Evolutionary conservation across 2,888 invertebrate genomes (phyloP).

Genomic region (Anoncus sp.): DNA sequence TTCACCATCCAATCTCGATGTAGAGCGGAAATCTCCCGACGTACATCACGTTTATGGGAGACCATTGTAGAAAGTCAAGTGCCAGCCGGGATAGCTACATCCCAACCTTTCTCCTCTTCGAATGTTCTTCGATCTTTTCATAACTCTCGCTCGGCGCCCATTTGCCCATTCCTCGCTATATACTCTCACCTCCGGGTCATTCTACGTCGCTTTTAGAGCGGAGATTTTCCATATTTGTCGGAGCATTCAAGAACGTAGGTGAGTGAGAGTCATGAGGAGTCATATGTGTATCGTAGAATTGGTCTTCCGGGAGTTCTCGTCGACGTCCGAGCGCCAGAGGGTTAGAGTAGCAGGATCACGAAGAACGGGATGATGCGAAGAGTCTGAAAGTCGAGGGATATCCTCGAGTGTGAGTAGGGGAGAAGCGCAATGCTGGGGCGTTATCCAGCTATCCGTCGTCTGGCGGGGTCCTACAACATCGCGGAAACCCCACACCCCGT

Average conservation of each 20-base stretch:
- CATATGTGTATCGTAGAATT: constrained; percentile 76
- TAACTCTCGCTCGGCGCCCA: constrained; percentile 15
- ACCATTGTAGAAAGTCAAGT: constrained; percentile 70
- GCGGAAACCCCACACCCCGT: constrained; percentile 36
- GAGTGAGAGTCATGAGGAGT: constrained; percentile 54
- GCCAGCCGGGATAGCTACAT: constrained; percentile 41
- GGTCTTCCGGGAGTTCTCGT: constrained; percentile 74
- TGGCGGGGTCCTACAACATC: neutral
- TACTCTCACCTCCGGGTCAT: constrained; percentile 77
- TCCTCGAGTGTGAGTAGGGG: constrained; percentile 21
- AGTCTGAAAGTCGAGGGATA: constrained; percentile 8
- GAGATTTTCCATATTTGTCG: constrained; percentile 78
- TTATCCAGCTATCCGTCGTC: constrained; percentile 23
- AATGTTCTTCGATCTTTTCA: constrained; percentile 31
- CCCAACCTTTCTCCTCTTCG: constrained; percentile 57
- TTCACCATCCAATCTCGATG: constrained; percentile 71
- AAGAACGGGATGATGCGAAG: constrained; percentile 4
- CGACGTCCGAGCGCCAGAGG: constrained; percentile 18
- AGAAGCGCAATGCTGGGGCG: neutral
- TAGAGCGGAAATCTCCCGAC: constrained; percentile 69
- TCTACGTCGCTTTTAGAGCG: constrained; percentile 77
- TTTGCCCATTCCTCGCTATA: constrained; percentile 61
- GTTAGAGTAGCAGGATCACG: constrained; percentile 1
- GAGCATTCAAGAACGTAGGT: constrained; percentile 43
- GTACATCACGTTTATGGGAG: constrained; percentile 77